These are phyloP conservation scores for Plebejus argus DNA, from an alignment of 2,888 invertebrate species.

Conservation along the genomic window DNA sequence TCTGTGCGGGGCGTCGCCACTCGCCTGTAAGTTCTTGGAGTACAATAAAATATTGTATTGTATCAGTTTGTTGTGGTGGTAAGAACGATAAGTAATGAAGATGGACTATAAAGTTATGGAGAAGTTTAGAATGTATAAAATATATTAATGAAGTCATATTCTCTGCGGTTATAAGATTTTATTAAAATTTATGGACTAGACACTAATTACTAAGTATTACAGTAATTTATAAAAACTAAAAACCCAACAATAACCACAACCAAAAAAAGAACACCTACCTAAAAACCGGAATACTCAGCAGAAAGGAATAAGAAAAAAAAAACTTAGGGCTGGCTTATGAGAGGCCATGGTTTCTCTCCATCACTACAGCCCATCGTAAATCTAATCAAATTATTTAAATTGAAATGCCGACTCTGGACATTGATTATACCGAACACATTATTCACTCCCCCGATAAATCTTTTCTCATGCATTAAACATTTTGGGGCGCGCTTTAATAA, in stretches of 20 bases:
- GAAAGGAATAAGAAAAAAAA: neutral
- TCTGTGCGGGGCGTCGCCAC: neutral
- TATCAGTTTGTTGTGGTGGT: too few species aligned
- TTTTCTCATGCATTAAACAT: slow-evolving; percentile 75
- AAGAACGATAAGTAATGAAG: too few species aligned
- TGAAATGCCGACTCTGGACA: slow-evolving; percentile 54
- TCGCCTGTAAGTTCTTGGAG: neutral
- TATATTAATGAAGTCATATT: too few species aligned
- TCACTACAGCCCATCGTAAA: neutral
- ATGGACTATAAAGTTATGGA: too few species aligned
- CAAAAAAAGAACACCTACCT: neutral
- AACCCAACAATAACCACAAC: too few species aligned
- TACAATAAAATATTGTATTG: too few species aligned
- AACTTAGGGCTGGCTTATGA: neutral
- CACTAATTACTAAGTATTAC: too few species aligned
- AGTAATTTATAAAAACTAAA: too few species aligned
- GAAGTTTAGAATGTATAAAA: too few species aligned
- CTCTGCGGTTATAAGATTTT: too few species aligned
- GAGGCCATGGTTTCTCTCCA: neutral
- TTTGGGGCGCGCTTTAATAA: slow-evolving; percentile 70
- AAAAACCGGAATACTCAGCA: neutral
- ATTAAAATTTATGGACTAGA: too few species aligned
- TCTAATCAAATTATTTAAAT: slow-evolving; percentile 34
- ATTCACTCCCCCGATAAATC: slow-evolving; percentile 67
- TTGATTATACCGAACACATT: slow-evolving; percentile 62